A percentile compares a stretch with the other conserved stretches of the same genome.
These are phyloP conservation scores for Nautilus pompilius DNA, from an alignment of 1,140 invertebrate genomes.

Conservation along the genomic window DNA sequence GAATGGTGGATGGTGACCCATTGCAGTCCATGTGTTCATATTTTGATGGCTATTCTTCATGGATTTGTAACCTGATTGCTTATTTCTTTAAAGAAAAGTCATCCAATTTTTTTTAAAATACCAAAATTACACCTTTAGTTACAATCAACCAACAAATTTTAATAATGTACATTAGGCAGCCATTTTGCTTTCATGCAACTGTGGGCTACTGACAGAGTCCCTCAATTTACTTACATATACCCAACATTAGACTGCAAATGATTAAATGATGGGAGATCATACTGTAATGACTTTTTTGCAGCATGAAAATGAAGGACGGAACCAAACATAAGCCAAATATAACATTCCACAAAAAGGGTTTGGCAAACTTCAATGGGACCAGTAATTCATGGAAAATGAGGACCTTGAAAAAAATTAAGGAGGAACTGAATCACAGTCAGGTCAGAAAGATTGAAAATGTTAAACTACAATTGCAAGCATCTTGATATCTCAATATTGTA, in stretches of 20 bases:
- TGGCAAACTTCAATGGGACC: slow-evolving; percentile 18
- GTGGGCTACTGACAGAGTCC: background rate
- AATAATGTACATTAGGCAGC: no score
- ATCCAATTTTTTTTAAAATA: no score
- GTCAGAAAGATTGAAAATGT: no score
- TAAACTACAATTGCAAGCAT: no score
- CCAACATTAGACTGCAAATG: background rate
- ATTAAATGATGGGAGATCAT: background rate
- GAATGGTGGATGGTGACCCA: no score
- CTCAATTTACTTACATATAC: background rate
- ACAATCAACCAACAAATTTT: no score
- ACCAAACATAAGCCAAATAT: slow-evolving; percentile 8
- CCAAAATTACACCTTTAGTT: no score
- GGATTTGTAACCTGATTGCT: no score
- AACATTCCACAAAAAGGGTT: slow-evolving; percentile 18
- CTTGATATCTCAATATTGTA: no score
- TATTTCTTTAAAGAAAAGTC: no score
- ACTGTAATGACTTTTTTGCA: background rate
- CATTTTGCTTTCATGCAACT: background rate
- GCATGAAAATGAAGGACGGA: slow-evolving; percentile 15
- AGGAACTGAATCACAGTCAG: slow-evolving; percentile 2
- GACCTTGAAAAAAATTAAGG: slow-evolving; percentile 13
- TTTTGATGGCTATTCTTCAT: no score
- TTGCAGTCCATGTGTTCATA: no score
- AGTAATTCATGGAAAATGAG: slow-evolving; percentile 19